Evolutionary conservation across 2,113 vertebrate species (phyloP).

Genomic region (Elgaria multicarinata): DNA sequence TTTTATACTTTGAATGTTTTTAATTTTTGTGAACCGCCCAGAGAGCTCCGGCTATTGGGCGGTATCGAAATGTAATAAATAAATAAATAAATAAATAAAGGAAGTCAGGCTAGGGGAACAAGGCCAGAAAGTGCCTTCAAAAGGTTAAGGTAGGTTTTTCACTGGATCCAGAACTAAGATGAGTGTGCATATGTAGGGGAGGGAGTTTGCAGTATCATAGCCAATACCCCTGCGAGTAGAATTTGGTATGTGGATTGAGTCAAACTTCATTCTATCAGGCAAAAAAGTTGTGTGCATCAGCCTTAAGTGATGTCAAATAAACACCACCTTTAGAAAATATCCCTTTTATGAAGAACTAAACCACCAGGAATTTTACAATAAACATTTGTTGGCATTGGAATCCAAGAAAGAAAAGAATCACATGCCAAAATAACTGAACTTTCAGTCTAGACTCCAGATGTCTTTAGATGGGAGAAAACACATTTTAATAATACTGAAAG

Average conservation of each 20-base stretch:
- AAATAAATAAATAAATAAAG: too few relatives aligned
- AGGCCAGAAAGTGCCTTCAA: background rate
- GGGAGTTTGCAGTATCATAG: background rate
- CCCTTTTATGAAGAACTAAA: conserved; percentile 52
- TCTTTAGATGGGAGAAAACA: conserved; percentile 36
- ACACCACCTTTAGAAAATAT: background rate
- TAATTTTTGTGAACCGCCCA: too few relatives aligned
- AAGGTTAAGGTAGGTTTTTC: background rate
- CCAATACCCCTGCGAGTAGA: background rate
- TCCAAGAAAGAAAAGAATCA: conserved; percentile 39
- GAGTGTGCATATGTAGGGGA: background rate
- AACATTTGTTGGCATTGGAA: conserved; percentile 48
- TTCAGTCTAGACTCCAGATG: conserved; percentile 51
- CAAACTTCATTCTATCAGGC: background rate
- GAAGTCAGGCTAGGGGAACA: background rate
- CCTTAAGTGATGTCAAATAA: background rate
- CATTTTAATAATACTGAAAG: conserved; percentile 35
- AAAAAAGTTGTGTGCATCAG: background rate
- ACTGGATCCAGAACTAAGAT: background rate
- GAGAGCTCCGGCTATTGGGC: too few relatives aligned
- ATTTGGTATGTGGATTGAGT: background rate
- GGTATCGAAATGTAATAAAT: too few relatives aligned
- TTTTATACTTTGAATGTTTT: too few relatives aligned
- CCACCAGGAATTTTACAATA: conserved; percentile 45
- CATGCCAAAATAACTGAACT: conserved; percentile 45